Evolutionary conservation across 92 coral and sea anemone genomes (phyloP).

Genomic region (Blastomussa wellsi): DNA sequence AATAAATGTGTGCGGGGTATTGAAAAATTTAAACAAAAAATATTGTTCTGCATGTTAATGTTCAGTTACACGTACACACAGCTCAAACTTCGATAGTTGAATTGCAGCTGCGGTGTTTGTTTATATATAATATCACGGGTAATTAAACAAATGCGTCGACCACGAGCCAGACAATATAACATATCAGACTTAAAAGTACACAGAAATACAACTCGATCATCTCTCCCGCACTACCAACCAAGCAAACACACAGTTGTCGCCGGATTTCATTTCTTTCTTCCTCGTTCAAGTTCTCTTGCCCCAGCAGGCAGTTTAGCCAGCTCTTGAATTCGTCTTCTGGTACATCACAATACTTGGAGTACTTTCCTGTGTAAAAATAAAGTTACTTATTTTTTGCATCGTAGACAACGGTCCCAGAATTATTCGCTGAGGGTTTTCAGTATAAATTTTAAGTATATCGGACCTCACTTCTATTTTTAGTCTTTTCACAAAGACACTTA

Average conservation of each 20-base stretch:
- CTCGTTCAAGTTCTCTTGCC: slow-evolving; percentile 4
- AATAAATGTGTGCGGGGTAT: too few species aligned
- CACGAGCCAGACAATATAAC: neutral
- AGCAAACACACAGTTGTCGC: slow-evolving; percentile 9
- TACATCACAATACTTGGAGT: slow-evolving; percentile 33
- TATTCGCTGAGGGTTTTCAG: too few species aligned
- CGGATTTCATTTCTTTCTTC: slow-evolving; percentile 13
- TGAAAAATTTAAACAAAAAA: neutral
- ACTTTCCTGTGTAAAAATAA: slow-evolving; percentile 8
- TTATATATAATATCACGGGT: neutral
- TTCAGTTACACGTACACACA: neutral
- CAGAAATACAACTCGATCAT: neutral
- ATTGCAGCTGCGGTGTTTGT: neutral
- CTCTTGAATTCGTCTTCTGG: slow-evolving; percentile 30
- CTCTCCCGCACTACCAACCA: slow-evolving; percentile 23
- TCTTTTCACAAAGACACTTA: neutral
- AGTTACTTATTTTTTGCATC: neutral
- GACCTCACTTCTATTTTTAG: too few species aligned
- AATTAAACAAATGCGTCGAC: neutral
- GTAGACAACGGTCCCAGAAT: neutral
- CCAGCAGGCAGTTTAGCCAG: slow-evolving; percentile 27
- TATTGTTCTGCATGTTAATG: neutral
- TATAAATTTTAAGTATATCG: neutral
- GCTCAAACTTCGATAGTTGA: too few species aligned
- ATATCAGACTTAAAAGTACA: neutral